Evolutionary conservation across 2,888 invertebrate species (phyloP), one percentile per base, ranked within the genome.

Genomic region (Troides oblongomaculatus): DNA sequence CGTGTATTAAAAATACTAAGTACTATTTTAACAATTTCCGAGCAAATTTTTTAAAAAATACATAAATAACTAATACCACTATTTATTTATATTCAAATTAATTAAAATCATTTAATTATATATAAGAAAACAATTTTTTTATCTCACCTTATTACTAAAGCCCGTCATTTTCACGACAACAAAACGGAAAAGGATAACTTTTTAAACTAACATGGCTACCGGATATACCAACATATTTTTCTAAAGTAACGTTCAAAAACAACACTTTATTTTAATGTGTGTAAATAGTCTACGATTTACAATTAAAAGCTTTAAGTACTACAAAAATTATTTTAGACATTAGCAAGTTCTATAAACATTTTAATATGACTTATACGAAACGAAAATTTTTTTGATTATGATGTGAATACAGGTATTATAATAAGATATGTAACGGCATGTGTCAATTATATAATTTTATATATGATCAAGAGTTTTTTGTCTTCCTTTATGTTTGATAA

Each of bases 151-250:
- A 92, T 95, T 95, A 90, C 95, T 95, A 94, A 96, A 96, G 92
- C 96, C 96, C 94, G 96, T 95, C 96, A 96, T 96, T 94, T 95
- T 91, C 88, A 86, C 94, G 93, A 93, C 94, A 93, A 94, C 93
- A 92, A 93, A 94, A 93, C 94, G 94, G 94, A 95, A 95, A 95
- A 95, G 95, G 83, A 79, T 82, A 79, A 76, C 73, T 89, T 87
- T 87, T 88, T 85, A 82, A 85, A 72, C 30, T 84, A 92, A 88
- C 81, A 93, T 93, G 93, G 92, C 90, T 74, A 89, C 92, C 93
- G 91, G 92, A 92, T 79, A 66, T 60, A 59, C 59, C 71, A n/a
- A 36, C 12, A 21, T 14, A 46, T 14, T 46, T 62, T 53, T 23
- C 3, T 18, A 72, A 70, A 77, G 72, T 79, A 81, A 76, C 82